Evolutionary conservation across 1,140 invertebrate species (phyloP), one percentile per base, ranked within the genome.

Genomic region (Chionoecetes opilio): DNA sequence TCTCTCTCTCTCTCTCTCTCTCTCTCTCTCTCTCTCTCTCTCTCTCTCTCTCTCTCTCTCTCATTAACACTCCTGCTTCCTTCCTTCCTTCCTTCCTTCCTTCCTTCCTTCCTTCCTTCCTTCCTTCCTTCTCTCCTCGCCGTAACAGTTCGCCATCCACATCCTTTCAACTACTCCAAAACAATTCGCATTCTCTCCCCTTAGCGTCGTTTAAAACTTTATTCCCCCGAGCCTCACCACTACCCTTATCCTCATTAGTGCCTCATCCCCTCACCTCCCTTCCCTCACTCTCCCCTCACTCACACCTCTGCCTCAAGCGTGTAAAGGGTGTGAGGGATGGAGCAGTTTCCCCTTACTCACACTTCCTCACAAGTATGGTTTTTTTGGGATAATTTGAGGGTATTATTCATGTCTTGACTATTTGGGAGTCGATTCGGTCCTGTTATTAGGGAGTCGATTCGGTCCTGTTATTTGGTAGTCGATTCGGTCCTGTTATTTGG

Each of bases 121-220:
- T 14, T 46, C 82, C 26, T 26, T 32, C 82, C n/a, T 26, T 32
- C 31, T n/a, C 82, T 84, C 82, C 82, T 29, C 31, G 5, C 82
- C n/a, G 6, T 84, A 6, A 84, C 84, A 86, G 14, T 34, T n/a
- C 26, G n/a, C 84, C 32, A 21, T 86, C 32, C 84, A 86, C 8
- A 38, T 21, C 84, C 29, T 86, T 31, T 11, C 84, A 86, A 86
- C 32, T 38, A 21, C 84, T 26, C 32, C 29, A 17, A 86, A 86
- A 86, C 84, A 86, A 86, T 86, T 86, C 84, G n/a, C 84, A 86
- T 86, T 86, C 84, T 86, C 84, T 8, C 35, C 35, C 84, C 84
- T 86, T 86, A 86, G n/a, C 31, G 84, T 86, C 84, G 35, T 29
- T 86, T 86, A 86, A 86, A 86, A 86, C 84, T 86, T 86, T 86